Conservation (phyloP, 2,113 vertebrate species). For the Clupea harengus region DNA sequence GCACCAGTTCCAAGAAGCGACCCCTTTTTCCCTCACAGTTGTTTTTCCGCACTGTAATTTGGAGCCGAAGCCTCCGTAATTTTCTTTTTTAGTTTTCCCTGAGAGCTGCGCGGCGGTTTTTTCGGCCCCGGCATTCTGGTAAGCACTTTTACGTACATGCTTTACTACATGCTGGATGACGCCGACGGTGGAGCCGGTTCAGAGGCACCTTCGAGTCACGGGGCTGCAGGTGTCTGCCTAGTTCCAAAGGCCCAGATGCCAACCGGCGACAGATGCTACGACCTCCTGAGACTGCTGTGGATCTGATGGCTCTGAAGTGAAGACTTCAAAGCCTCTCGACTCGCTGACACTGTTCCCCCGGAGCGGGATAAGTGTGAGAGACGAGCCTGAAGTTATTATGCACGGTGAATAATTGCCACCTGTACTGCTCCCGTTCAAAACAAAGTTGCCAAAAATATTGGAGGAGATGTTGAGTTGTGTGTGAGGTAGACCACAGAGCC, state of each 20-base stretch:
- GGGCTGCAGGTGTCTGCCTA: constrained; percentile 30
- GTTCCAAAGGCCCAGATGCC: constrained; percentile 61
- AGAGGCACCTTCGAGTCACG: constrained; percentile 22
- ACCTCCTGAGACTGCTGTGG: constrained; percentile 58
- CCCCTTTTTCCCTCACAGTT: not conserved
- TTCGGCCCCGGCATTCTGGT: too few species aligned
- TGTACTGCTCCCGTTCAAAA: not conserved
- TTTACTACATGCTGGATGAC: not conserved
- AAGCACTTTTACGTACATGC: too few species aligned
- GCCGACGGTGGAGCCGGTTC: not conserved
- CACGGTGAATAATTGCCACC: constrained; percentile 10
- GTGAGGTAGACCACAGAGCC: not conserved
- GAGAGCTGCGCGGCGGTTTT: too few species aligned
- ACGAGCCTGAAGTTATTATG: not conserved
- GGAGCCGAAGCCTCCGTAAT: not conserved
- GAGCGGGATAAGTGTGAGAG: not conserved
- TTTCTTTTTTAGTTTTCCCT: not conserved
- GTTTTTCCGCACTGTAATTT: not conserved
- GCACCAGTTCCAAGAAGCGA: not conserved
- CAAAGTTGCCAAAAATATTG: not conserved
- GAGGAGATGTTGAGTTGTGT: constrained; percentile 16
- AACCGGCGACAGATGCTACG: constrained; percentile 62
- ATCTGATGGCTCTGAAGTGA: constrained; percentile 53
- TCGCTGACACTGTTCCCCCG: constrained; percentile 49
- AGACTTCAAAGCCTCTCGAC: constrained; percentile 66